phyloP scores from a whole-genome alignment of 2,888 invertebrate species.

The Dioctria rufipes region DNA sequence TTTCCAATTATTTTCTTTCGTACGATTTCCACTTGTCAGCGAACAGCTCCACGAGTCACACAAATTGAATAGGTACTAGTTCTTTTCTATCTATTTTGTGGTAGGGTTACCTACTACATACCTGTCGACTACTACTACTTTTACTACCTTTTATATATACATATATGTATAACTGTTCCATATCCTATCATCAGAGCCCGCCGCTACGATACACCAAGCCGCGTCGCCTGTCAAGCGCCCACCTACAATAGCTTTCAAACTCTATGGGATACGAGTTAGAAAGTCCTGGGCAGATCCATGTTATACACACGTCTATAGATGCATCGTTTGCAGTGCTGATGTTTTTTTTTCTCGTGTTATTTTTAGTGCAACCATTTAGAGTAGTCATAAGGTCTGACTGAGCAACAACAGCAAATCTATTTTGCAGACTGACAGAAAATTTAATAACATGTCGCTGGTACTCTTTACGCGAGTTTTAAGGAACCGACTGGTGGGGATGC shows the following conservation, averaged over 20 bases:
- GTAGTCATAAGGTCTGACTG: slow-evolving; percentile 48
- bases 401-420: slow-evolving; percentile 21
- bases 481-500: background rate
- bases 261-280: no score
- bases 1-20: slow-evolving; percentile 33
- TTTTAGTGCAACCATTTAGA: slow-evolving; percentile 38
- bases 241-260: no score
- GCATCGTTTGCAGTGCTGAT: slow-evolving; percentile 23
- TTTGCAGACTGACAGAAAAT: slow-evolving; percentile 54
- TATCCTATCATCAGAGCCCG: no score
- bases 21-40: slow-evolving; percentile 21
- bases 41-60: background rate
- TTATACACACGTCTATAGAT: slow-evolving; percentile 33
- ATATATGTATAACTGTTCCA: no score
- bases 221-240: no score
- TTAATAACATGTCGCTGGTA: slow-evolving; percentile 51
- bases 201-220: no score
- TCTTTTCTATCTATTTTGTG: background rate
- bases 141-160: no score
- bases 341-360: background rate
- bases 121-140: no score
- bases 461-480: background rate
- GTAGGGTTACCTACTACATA: no score
- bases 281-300: background rate
- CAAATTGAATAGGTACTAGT: slow-evolving; percentile 1